A percentile compares a stretch with the other conserved stretches of the same genome.
Evolutionary conservation across 2,888 invertebrate species (phyloP).

Genomic region (Brassicogethes aeneus): DNA sequence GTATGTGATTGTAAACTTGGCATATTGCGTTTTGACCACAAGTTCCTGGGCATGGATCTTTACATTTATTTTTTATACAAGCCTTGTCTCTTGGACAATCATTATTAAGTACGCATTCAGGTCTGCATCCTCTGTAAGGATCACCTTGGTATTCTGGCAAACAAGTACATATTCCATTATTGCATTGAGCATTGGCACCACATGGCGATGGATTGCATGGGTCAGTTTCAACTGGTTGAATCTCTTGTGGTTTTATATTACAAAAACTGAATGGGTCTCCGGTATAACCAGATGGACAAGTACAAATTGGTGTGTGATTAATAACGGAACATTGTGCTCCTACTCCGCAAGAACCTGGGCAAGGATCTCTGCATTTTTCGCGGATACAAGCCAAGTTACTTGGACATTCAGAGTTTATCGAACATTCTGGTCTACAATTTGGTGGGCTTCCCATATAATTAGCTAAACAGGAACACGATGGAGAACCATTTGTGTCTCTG

Average conservation of each 20-base stretch:
- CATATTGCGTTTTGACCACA: conserved; percentile 69
- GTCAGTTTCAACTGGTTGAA: conserved; percentile 28
- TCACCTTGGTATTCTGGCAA: conserved; percentile 57
- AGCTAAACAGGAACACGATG: conserved; percentile 58
- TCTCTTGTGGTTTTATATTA: conserved; percentile 31
- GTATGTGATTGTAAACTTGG: conserved; percentile 65
- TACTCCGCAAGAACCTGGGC: conserved; percentile 61
- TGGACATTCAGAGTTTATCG: conserved; percentile 62
- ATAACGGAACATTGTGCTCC: conserved; percentile 55
- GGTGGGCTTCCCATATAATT: conserved; percentile 62
- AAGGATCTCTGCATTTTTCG: conserved; percentile 64
- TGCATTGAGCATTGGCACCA: conserved; percentile 60
- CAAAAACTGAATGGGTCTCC: conserved; percentile 50
- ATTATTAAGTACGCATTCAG: conserved; percentile 62
- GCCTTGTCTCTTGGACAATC: conserved; percentile 62
- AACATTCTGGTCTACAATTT: conserved; percentile 65
- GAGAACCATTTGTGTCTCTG: conserved; percentile 48
- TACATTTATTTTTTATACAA: conserved; percentile 64
- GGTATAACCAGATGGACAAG: conserved; percentile 50
- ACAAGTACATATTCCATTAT: conserved; percentile 62
- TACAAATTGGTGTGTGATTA: conserved; percentile 61
- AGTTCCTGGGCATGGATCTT: conserved; percentile 61
- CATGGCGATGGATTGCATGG: conserved; percentile 69
- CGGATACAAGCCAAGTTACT: conserved; percentile 64
- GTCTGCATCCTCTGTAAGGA: conserved; percentile 64